Conservation (phyloP, 2,888 invertebrate genomes). For the Periphyllus acericola region DNA sequence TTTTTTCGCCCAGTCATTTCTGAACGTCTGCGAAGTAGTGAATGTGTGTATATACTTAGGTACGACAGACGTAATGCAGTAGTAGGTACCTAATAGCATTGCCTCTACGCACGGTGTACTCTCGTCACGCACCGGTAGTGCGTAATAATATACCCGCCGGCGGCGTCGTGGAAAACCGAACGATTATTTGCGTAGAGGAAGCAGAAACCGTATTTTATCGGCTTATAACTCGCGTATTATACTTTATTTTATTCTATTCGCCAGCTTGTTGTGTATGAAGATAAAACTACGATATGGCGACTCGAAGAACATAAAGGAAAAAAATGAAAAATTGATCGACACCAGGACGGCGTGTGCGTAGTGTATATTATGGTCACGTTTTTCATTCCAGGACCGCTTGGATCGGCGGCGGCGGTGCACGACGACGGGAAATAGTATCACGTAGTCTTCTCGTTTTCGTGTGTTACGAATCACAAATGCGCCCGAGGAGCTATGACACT, state of each 20-base stretch:
- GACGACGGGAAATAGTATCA: constrained; percentile 48
- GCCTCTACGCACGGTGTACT: background rate
- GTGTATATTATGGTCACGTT: constrained; percentile 35
- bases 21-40: background rate
- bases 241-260: background rate
- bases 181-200: background rate
- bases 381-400: constrained; percentile 14
- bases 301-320: background rate
- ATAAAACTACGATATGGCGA: background rate
- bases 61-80: background rate
- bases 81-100: background rate
- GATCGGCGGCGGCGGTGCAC: background rate
- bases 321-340: background rate
- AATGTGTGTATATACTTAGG: too few species aligned
- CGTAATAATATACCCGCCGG: background rate
- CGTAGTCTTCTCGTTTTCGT: constrained; percentile 46
- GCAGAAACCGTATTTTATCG: background rate
- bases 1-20: constrained; percentile 41
- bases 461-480: constrained; percentile 48
- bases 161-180: background rate
- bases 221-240: background rate
- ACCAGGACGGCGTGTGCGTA: background rate
- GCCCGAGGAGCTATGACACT: constrained; percentile 1
- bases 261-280: background rate
- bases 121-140: background rate